Percentiles rank a stretch among this genome's conserved stretches.
These are phyloP conservation scores for Epinephelus awoara DNA, from an alignment of 2,797 vertebrate species.

Conservation along the genomic window DNA sequence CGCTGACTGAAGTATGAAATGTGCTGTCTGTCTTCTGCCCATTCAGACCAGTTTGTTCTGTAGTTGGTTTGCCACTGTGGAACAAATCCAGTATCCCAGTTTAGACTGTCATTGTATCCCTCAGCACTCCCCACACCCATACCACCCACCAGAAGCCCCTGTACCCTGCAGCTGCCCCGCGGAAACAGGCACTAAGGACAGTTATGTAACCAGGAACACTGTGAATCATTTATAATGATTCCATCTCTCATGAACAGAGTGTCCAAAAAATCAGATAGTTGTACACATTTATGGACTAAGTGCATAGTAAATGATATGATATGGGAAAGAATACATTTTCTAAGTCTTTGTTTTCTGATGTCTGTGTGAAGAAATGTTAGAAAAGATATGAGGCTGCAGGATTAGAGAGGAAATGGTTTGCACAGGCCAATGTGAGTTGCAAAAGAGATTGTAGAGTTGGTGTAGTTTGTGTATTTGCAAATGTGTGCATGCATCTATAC, in stretches of 20 bases:
- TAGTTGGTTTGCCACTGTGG: slow-evolving; percentile 42
- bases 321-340: not conserved
- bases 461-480: not conserved
- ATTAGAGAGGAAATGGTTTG: not conserved
- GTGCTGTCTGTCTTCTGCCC: slow-evolving; percentile 45
- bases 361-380: slow-evolving; percentile 1
- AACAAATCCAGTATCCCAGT: slow-evolving; percentile 71
- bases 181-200: slow-evolving; percentile 67
- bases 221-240: slow-evolving; percentile 44
- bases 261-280: not conserved
- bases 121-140: slow-evolving; percentile 6
- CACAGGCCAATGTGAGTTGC: not conserved
- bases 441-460: not conserved
- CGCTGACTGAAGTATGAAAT: slow-evolving; percentile 40
- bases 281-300: not conserved
- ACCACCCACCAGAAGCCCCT: slow-evolving; percentile 18
- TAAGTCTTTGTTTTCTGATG: not conserved
- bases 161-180: slow-evolving; percentile 67
- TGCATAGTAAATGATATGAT: not conserved
- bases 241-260: slow-evolving; percentile 4
- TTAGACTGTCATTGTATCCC: slow-evolving; percentile 77
- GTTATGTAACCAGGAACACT: slow-evolving; percentile 77
- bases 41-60: slow-evolving; percentile 57
- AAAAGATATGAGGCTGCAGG: not conserved
- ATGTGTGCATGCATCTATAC: not conserved